phyloP scores from a whole-genome alignment of 2,797 vertebrate species.

The Naso thynnoides region DNA sequence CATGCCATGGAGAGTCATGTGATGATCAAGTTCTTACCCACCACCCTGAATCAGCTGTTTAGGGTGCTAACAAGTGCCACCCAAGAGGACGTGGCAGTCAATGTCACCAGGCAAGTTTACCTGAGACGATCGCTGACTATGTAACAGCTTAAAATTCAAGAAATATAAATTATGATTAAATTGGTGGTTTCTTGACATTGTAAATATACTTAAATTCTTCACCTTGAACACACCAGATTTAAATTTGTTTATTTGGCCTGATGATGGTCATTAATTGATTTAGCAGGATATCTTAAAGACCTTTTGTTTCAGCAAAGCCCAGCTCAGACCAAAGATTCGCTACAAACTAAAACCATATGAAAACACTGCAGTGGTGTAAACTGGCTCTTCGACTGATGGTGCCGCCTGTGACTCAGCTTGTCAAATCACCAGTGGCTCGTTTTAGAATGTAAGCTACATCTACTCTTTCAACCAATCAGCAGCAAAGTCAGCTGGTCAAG shows the following conservation, averaged over 20 bases:
- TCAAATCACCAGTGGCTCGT: too few species aligned
- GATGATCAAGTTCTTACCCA: conserved; percentile 98
- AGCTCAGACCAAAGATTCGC: too few species aligned
- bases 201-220: background rate
- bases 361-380: too few species aligned
- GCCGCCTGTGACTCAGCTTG: too few species aligned
- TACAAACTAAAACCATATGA: too few species aligned
- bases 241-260: background rate
- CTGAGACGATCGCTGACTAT: background rate
- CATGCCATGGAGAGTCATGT: conserved; percentile 98
- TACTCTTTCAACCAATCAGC: too few species aligned
- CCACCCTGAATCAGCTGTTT: conserved; percentile 95
- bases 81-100: conserved; percentile 96
- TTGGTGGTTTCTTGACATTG: background rate
- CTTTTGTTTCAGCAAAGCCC: too few species aligned
- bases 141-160: background rate
- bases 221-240: background rate
- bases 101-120: conserved; percentile 91
- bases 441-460: too few species aligned
- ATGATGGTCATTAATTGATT: background rate
- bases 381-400: too few species aligned
- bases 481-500: too few species aligned
- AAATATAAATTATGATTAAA: background rate
- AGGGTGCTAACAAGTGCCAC: conserved; percentile 92
- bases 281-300: too few species aligned